Percentiles rank a stretch among this genome's conserved stretches.
phyloP scores from a whole-genome alignment of 64 coral and sea anemone species.

The Montipora cactus region DNA sequence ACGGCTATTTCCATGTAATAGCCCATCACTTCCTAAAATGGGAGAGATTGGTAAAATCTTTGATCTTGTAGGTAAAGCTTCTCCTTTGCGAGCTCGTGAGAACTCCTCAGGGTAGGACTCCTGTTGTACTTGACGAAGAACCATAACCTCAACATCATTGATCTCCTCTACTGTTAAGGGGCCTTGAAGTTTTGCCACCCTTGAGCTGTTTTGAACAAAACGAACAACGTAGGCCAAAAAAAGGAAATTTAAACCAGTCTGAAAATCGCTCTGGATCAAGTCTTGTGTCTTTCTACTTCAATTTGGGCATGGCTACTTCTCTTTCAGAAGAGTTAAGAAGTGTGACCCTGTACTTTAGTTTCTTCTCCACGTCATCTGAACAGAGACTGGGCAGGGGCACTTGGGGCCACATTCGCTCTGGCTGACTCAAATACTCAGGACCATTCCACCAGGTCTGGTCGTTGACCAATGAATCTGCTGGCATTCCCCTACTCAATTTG shows the following conservation, averaged over 20 bases:
- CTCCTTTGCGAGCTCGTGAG: too few species aligned
- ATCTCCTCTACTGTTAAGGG: too few species aligned
- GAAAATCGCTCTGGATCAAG: too few species aligned
- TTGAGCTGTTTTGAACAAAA: background rate
- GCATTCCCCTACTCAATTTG: background rate
- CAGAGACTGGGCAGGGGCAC: background rate
- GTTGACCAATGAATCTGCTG: background rate
- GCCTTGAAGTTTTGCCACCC: background rate
- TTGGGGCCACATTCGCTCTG: background rate
- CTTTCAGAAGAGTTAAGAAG: background rate
- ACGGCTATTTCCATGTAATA: too few species aligned
- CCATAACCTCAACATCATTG: too few species aligned
- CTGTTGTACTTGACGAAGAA: too few species aligned
- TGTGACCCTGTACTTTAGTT: background rate
- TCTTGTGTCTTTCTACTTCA: background rate
- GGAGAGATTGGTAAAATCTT: too few species aligned
- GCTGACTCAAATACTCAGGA: background rate
- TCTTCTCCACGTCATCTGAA: background rate
- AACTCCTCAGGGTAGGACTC: too few species aligned
- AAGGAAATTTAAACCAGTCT: too few species aligned
- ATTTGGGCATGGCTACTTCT: background rate
- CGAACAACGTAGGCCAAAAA: background rate
- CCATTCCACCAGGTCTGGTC: background rate
- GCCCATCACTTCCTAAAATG: too few species aligned
- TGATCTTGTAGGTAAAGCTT: too few species aligned